Percentiles rank a stretch among this genome's conserved stretches.
Evolutionary conservation across 35 echinoderm and acorn worm species (phyloP).

Genomic region (Ophioderma brevispina): DNA sequence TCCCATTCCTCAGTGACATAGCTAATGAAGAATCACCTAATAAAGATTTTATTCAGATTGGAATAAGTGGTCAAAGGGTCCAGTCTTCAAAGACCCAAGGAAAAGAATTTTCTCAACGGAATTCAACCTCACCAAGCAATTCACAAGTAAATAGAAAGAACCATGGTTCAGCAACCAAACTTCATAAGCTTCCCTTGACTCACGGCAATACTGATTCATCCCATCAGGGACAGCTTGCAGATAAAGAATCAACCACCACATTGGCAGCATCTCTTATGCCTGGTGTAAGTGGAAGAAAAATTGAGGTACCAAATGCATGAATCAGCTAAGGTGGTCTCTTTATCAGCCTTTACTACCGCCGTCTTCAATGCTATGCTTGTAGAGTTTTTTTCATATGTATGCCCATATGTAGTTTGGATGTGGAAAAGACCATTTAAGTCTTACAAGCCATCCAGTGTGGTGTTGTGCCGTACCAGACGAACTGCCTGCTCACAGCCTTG

Average conservation of each 20-base stretch:
- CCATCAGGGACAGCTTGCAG: not conserved
- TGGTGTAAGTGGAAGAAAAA: not conserved
- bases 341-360: too few species aligned
- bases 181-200: not conserved
- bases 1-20: too few species aligned
- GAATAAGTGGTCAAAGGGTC: not conserved
- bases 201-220: not conserved
- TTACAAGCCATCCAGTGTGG: too few species aligned
- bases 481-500: too few species aligned
- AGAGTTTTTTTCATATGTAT: too few species aligned
- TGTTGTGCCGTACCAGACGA: too few species aligned
- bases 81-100: not conserved
- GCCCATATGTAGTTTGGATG: too few species aligned
- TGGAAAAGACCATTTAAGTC: too few species aligned
- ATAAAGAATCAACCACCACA: not conserved
- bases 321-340: too few species aligned
- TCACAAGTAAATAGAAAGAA: not conserved
- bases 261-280: not conserved
- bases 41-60: not conserved
- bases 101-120: not conserved
- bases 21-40: not conserved
- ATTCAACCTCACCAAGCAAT: not conserved
- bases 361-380: too few species aligned
- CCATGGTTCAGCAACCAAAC: not conserved
- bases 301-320: not conserved